Percentiles rank a stretch among this genome's conserved stretches.
These are phyloP conservation scores for Erannis defoliaria DNA, from an alignment of 2,888 invertebrate genomes.

Conservation along the genomic window DNA sequence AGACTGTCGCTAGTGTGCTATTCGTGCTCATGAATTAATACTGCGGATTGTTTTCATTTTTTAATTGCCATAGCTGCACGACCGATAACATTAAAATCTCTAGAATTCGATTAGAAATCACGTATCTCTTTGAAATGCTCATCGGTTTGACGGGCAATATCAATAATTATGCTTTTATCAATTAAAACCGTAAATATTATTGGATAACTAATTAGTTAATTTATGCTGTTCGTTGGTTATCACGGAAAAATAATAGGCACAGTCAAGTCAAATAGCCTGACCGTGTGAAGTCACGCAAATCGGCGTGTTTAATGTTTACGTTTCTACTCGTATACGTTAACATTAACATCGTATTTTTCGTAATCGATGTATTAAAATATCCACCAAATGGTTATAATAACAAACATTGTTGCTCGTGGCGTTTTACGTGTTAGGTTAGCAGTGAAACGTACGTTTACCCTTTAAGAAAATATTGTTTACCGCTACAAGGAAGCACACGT, in stretches of 20 bases:
- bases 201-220: not conserved
- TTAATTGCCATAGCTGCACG: not conserved
- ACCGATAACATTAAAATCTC: too few species aligned
- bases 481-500: slow-evolving; percentile 11
- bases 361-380: slow-evolving; percentile 23
- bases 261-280: slow-evolving; percentile 16
- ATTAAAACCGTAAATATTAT: not conserved
- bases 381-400: slow-evolving; percentile 18
- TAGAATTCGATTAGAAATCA: not conserved
- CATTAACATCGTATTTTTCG: slow-evolving; percentile 25
- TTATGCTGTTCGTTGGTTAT: not conserved
- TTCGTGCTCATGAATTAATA: not conserved
- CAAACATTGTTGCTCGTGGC: slow-evolving; percentile 20
- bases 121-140: not conserved
- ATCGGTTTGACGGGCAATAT: not conserved
- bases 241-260: slow-evolving; percentile 17
- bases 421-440: slow-evolving; percentile 5
- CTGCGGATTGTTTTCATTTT: not conserved
- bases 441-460: slow-evolving; percentile 22
- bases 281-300: slow-evolving; percentile 24
- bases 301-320: slow-evolving; percentile 25
- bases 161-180: not conserved
- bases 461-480: slow-evolving; percentile 23
- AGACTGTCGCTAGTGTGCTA: not conserved
- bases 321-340: slow-evolving; percentile 14